Evolutionary conservation across 2,113 vertebrate species (phyloP).

Genomic region (Arothron firmamentum): DNA sequence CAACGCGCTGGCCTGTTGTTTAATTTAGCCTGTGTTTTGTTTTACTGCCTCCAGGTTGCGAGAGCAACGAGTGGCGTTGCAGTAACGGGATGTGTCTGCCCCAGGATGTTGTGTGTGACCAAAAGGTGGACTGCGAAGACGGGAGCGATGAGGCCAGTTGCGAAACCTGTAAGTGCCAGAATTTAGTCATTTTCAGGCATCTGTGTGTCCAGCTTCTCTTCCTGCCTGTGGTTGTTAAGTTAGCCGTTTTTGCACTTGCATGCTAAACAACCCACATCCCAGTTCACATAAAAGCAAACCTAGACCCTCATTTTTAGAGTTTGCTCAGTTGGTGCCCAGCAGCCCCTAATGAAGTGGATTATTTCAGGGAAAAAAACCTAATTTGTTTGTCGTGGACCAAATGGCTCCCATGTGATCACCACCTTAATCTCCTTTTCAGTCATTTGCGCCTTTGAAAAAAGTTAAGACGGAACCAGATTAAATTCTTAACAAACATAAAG

Average conservation of each 20-base stretch:
- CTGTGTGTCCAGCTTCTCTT: neutral
- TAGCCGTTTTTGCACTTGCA: no score
- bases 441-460: no score
- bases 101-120: conserved; percentile 64
- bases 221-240: no score
- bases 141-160: conserved; percentile 75
- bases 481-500: conserved; percentile 27
- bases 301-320: no score
- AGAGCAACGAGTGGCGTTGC: conserved; percentile 63
- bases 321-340: no score
- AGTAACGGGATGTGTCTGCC: conserved; percentile 65
- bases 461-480: neutral
- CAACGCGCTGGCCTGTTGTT: no score
- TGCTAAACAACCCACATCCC: no score
- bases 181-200: neutral
- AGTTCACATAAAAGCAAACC: neutral
- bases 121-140: conserved; percentile 69
- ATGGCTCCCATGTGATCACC: no score
- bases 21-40: neutral
- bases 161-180: conserved; percentile 52
- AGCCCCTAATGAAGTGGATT: no score
- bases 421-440: no score
- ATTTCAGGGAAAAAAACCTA: no score
- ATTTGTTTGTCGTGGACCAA: no score
- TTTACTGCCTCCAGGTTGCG: conserved; percentile 59